Evolutionary conservation across 2,888 invertebrate genomes (phyloP).

Genomic region (Pharmacophagus antenor): DNA sequence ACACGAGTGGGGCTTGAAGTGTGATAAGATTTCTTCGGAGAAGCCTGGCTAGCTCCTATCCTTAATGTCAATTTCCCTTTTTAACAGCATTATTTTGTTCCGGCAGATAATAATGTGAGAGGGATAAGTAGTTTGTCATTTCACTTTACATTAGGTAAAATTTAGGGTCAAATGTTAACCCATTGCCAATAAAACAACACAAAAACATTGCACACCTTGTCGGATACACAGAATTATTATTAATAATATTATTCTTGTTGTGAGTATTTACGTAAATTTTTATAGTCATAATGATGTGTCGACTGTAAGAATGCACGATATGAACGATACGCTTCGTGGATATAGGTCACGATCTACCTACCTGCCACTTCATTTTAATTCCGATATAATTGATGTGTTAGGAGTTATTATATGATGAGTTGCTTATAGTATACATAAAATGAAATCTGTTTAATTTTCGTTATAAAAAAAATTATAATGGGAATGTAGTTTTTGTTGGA

Average conservation of each 20-base stretch:
- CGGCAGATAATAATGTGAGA: too few species aligned
- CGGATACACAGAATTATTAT: not conserved
- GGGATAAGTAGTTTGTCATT: too few species aligned
- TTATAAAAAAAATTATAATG: too few species aligned
- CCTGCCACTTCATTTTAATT: not conserved
- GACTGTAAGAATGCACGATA: not conserved
- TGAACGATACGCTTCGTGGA: not conserved
- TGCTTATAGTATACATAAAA: not conserved
- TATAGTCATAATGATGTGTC: not conserved
- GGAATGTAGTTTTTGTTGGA: too few species aligned
- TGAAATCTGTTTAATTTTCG: not conserved
- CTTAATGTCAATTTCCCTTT: too few species aligned
- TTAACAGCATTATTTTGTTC: too few species aligned
- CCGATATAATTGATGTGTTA: not conserved
- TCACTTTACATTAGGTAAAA: not conserved
- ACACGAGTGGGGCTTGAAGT: too few species aligned
- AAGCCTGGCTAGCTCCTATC: too few species aligned
- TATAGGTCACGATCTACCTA: not conserved
- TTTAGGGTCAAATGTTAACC: not conserved
- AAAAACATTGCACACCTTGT: not conserved
- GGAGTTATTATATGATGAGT: not conserved
- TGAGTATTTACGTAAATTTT: not conserved
- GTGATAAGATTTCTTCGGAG: too few species aligned
- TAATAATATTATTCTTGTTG: too few species aligned
- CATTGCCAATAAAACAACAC: too few species aligned